Conservation (phyloP, 2,888 invertebrate species). For the Lysandra bellargus region DNA sequence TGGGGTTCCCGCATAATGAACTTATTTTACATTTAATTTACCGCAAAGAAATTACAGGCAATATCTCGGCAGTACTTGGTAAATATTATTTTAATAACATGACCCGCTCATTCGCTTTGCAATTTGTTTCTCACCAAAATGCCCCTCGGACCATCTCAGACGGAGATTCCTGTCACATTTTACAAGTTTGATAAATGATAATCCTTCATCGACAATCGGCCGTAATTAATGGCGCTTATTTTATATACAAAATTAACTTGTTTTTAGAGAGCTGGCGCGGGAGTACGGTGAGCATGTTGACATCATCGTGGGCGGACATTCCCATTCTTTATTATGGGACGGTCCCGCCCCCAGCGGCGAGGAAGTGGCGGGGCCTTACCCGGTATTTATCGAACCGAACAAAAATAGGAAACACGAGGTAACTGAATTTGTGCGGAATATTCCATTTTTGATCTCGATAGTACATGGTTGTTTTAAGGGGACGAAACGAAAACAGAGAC, state of each 20-base stretch:
- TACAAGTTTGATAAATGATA: background rate
- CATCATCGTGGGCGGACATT: constrained; percentile 91
- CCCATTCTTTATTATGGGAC: constrained; percentile 89
- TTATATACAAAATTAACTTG: background rate
- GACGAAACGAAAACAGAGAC: background rate
- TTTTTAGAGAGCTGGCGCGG: constrained; percentile 79
- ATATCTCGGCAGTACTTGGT: no score
- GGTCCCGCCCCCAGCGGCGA: constrained; percentile 80
- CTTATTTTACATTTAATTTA: no score
- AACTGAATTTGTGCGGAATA: constrained; percentile 28
- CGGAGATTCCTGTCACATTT: background rate
- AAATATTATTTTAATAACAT: no score
- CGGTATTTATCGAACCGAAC: constrained; percentile 75
- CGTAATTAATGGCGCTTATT: background rate
- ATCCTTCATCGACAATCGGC: constrained; percentile 12
- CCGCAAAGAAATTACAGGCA: no score
- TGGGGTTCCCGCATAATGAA: no score
- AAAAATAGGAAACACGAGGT: constrained; percentile 59
- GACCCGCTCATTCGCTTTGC: no score
- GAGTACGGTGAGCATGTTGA: constrained; percentile 85
- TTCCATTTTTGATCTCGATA: background rate
- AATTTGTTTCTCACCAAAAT: no score
- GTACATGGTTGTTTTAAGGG: background rate
- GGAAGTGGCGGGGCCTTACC: constrained; percentile 83
- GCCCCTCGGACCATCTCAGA: no score